A percentile compares a stretch with the other conserved stretches of the same genome.
phyloP scores from a whole-genome alignment of 2,888 invertebrate genomes.

The Plagiodera versicolora region DNA sequence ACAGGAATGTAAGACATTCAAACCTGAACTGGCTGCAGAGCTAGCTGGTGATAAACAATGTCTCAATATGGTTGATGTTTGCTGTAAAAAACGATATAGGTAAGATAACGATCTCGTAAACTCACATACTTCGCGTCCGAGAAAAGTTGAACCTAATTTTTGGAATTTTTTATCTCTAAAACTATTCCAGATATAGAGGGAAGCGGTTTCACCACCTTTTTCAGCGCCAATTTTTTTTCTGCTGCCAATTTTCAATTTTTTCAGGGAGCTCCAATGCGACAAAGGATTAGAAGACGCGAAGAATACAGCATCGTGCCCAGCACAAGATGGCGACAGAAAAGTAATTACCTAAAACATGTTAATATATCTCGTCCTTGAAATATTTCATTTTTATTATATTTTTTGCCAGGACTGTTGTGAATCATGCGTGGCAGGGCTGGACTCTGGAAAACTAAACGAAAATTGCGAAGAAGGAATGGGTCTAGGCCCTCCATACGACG shows the following conservation, averaged over 20 bases:
- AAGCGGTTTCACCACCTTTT: too few species aligned
- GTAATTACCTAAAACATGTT: slow-evolving; percentile 25
- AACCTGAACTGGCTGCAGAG: slow-evolving; percentile 58
- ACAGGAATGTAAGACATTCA: slow-evolving; percentile 44
- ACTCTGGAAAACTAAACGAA: slow-evolving; percentile 60
- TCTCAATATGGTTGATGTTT: slow-evolving; percentile 64
- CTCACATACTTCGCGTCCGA: too few species aligned
- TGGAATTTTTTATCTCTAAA: too few species aligned
- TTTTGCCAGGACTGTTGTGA: slow-evolving; percentile 62
- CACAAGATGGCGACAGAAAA: slow-evolving; percentile 34
- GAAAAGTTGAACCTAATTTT: too few species aligned
- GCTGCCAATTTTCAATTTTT: too few species aligned
- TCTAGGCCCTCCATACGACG: slow-evolving; percentile 63
- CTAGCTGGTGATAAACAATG: slow-evolving; percentile 64
- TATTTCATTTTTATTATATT: too few species aligned
- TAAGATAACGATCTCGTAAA: slow-evolving; percentile 33
- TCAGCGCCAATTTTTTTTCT: too few species aligned
- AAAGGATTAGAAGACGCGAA: slow-evolving; percentile 59
- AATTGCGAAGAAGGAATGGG: slow-evolving; percentile 60
- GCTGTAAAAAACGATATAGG: slow-evolving; percentile 62
- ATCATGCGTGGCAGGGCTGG: slow-evolving; percentile 65
- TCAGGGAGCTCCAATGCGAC: slow-evolving; percentile 57
- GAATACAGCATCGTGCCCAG: slow-evolving; percentile 43
- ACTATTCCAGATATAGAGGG: neutral
- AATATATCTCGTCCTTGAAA: too few species aligned